phyloP scores from a whole-genome alignment of 2,888 invertebrate species.

The Ganaspis brasiliensis region DNA sequence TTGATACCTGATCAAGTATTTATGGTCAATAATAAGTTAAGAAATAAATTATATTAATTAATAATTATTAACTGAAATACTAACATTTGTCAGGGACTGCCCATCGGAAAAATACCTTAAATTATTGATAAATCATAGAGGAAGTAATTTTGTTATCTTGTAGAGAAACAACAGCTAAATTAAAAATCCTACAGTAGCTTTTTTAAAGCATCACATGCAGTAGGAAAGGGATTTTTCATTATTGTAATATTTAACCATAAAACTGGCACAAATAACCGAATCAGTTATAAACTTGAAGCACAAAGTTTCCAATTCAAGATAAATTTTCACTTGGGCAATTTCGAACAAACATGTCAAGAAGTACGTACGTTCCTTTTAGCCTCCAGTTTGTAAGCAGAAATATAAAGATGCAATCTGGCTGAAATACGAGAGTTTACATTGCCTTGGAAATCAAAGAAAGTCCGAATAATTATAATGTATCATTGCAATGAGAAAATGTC shows the following conservation, averaged over 20 bases:
- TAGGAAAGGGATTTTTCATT: too few species aligned
- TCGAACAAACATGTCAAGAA: slow-evolving; percentile 16
- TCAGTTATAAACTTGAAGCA: not conserved
- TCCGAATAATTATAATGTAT: not conserved
- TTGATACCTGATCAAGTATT: too few species aligned
- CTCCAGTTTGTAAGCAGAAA: not conserved
- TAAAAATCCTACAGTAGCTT: too few species aligned
- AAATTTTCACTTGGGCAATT: slow-evolving; percentile 10
- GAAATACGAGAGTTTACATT: slow-evolving; percentile 3
- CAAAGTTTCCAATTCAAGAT: slow-evolving; percentile 15
- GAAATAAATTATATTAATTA: too few species aligned
- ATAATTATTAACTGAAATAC: too few species aligned
- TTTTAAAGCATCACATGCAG: too few species aligned
- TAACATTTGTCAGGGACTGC: too few species aligned
- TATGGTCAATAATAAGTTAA: too few species aligned
- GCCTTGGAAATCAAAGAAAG: slow-evolving; percentile 15
- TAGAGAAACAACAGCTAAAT: too few species aligned
- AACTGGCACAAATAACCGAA: not conserved
- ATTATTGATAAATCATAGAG: too few species aligned
- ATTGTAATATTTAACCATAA: not conserved
- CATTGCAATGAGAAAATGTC: not conserved
- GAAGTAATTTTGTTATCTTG: too few species aligned
- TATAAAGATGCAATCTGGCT: slow-evolving; percentile 10
- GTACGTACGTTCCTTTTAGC: slow-evolving; percentile 2
- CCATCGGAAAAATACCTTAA: too few species aligned